Evolutionary conservation across 1,140 invertebrate genomes (phyloP), one percentile per base, ranked within the genome.

Genomic region (Sitophilus oryzae): DNA sequence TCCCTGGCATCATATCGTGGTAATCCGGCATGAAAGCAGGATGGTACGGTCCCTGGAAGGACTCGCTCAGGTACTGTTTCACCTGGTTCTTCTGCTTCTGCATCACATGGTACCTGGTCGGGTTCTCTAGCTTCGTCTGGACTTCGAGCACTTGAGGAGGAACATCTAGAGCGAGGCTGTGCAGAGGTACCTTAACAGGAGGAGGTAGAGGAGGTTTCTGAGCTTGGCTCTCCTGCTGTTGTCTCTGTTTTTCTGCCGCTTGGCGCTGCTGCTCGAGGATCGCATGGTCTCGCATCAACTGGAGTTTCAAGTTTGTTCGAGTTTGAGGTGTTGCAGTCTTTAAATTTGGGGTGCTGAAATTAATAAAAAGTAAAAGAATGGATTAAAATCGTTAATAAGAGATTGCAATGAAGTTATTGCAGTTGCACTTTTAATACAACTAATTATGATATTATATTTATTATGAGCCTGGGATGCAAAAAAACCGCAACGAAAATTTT

Each of bases 21-120:
- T 64, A 56, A 34, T 65, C 56, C 11, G 52, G 30, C 18, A 65
- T 50, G 36, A 63, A 56, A 22, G 50, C 40, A 44, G 54, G 46
- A 40, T 61, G 58, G n/a, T 40, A 52, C 2, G 65, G 58, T 37
- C 78, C 77, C 61, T 82, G 82, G 63, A 85, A 84, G 16, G 85
- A 87, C 69, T 87, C 85, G 70, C 83, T 86, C 18, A 93, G 76
- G 73, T 88, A 93, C 69, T 91, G 84, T 6, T 86, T 80, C 30
- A 94, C 88, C 74, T 93, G 90, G 66, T 83, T 87, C 67, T 90
- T 88, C 69, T 92, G 88, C 62, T 88, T 93, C 73, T 94, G 86
- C 49, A 89, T 85, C 51, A 94, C 87, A 77, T 94, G 90, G 73
- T 93, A 95, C 59, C 84, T 79, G 15, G 92, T 94, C 40, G 92